Base-by-base conservation (phyloP, 2,113 vertebrate species). In the Malurus cyaneus region DNA sequence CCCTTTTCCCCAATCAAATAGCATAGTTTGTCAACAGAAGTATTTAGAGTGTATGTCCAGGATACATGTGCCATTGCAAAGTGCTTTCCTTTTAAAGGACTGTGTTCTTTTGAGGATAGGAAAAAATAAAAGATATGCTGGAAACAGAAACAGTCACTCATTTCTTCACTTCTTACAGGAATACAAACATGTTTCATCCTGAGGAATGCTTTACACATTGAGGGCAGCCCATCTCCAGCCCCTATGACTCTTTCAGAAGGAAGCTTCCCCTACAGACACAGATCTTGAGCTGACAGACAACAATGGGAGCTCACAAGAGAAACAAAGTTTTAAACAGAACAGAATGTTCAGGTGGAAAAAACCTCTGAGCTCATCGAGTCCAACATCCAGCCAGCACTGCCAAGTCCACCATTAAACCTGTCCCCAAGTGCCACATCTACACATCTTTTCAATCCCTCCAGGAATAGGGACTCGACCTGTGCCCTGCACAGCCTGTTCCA, bases 41-140 rank as follows among this genome's bases (percentile, higher is more conserved):
- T 24, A 64, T n/a, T n/a, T 73, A 26, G 18, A 87, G 16, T 41
- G 14, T 26, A 88, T 50, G 66, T 52, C 76, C 85, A 95, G 71
- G 52, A 90, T 89, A 95, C 54, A 69, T 2, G 47, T 29, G 13
- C 89, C 89, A 74, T 88, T 42, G 62, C 79, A 49, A 83, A 94
- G 67, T 86, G 92, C 72, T 96, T 94, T 95, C 77, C 80, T 92
- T 94, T 95, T 80, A 83, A 92, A 92, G 62, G 95, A 95, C 52
- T 60, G 79, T 91, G 64, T 32, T 86, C 69, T 66, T 85, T 39
- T 56, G 90, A 76, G 72, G 44, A 83, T 26, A 44, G 39, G 66
- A 71, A 91, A 71, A 93, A 89, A 29, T n/a, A 85, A 95, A 82
- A 81, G 36, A 74, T 60, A 18, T 7, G 52, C 57, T 32, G 41